A percentile compares a stretch with the other conserved stretches of the same genome.
These are phyloP conservation scores for Pelecanoides urinatrix DNA, from an alignment of 2,113 vertebrate genomes.

Conservation along the genomic window DNA sequence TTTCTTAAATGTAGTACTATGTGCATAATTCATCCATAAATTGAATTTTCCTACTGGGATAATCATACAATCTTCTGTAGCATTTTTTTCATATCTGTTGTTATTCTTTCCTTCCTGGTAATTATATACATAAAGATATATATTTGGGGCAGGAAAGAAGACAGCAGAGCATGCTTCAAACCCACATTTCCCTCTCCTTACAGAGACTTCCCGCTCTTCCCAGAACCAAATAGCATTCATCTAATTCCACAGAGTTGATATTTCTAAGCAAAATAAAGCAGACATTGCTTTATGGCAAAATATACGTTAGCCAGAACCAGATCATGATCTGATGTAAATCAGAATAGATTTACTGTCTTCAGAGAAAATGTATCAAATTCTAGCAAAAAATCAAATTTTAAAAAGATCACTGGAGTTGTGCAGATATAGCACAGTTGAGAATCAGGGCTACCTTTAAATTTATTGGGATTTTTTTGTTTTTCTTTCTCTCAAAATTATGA, in stretches of 20 bases:
- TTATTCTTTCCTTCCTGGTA: not conserved
- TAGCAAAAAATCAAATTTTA: not conserved
- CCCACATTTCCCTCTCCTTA: not conserved
- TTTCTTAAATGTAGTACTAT: not conserved
- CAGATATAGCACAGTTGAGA: not conserved
- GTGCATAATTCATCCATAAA: conserved; percentile 1
- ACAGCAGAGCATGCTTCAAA: not conserved
- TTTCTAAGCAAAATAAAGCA: not conserved
- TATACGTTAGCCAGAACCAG: not conserved
- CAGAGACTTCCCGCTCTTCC: not conserved
- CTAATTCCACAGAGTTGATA: not conserved
- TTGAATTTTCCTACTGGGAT: conserved; percentile 13
- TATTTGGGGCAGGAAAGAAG: not conserved
- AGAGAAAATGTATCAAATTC: not conserved
- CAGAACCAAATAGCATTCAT: not conserved
- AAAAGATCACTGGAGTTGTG: not conserved
- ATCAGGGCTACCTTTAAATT: not conserved
- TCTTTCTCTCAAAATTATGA: not conserved
- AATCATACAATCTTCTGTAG: not conserved
- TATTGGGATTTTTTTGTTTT: not conserved
- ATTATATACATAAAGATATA: not conserved
- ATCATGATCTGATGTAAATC: not conserved
- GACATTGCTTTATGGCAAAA: not conserved
- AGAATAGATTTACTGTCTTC: not conserved
- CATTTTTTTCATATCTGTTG: not conserved